phyloP scores from a whole-genome alignment of 2,888 invertebrate species.

The Lasioglossum marginatum region DNA sequence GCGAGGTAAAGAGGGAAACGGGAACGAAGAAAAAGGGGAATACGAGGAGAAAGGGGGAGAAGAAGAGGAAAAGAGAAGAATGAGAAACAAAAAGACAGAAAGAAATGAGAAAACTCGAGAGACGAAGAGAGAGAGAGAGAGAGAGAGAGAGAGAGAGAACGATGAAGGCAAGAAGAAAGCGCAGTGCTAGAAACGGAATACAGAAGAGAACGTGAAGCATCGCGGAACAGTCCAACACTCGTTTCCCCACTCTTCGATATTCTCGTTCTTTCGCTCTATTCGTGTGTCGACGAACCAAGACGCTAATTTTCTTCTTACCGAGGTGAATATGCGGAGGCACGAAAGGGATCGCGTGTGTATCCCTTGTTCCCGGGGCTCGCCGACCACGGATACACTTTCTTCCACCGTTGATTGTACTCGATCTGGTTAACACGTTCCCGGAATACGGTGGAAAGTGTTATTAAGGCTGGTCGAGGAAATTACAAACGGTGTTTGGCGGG shows the following conservation, averaged over 20 bases:
- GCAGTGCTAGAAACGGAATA: slow-evolving; percentile 14
- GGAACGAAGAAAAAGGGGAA: slow-evolving; percentile 13
- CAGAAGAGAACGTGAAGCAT: slow-evolving; percentile 8
- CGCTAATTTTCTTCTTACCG: slow-evolving; percentile 72
- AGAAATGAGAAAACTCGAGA: background rate
- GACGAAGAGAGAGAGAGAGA: background rate
- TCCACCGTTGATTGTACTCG: slow-evolving; percentile 67
- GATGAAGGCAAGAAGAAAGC: background rate
- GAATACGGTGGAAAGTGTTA: slow-evolving; percentile 67
- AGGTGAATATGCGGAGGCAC: slow-evolving; percentile 66
- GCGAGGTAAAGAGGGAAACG: slow-evolving; percentile 30
- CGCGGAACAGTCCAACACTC: slow-evolving; percentile 48
- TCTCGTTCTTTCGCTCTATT: slow-evolving; percentile 35
- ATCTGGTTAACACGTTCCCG: slow-evolving; percentile 73
- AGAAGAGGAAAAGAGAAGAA: background rate
- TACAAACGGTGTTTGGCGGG: slow-evolving; percentile 55
- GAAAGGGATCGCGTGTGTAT: slow-evolving; percentile 67
- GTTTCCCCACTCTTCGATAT: slow-evolving; percentile 25
- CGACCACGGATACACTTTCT: slow-evolving; percentile 58
- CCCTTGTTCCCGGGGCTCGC: slow-evolving; percentile 58
- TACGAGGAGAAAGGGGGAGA: background rate
- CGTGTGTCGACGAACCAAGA: slow-evolving; percentile 59
- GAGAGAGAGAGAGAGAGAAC: background rate
- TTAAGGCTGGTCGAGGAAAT: slow-evolving; percentile 64
- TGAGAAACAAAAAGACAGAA: background rate